Evolutionary conservation across 2,888 invertebrate genomes (phyloP).

Genomic region (Eupithecia exiguata): DNA sequence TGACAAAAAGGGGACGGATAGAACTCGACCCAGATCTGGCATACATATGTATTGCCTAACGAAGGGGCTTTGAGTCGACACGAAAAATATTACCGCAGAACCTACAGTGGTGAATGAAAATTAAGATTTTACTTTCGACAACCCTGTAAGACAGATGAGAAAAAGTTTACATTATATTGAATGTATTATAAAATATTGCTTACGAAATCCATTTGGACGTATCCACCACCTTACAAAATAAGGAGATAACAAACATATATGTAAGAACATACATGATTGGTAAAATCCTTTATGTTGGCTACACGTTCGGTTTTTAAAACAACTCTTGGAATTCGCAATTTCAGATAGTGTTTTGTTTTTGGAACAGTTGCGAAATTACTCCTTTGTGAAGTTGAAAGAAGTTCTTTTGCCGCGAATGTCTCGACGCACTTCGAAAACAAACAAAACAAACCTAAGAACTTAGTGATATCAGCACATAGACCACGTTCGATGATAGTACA

Average conservation of each 20-base stretch:
- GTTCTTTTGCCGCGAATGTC: background rate
- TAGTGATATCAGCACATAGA: background rate
- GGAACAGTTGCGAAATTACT: background rate
- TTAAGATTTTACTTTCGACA: background rate
- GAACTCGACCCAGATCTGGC: slow-evolving; percentile 32
- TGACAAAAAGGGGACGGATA: slow-evolving; percentile 59
- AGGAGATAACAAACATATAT: no score
- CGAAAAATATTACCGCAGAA: background rate
- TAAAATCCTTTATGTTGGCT: no score
- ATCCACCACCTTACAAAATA: no score
- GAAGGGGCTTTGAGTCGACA: slow-evolving; percentile 10
- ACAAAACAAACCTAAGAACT: background rate
- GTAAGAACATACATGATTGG: no score
- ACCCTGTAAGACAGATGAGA: background rate
- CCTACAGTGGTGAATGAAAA: background rate
- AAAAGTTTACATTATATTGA: background rate
- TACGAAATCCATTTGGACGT: no score
- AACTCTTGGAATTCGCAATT: background rate
- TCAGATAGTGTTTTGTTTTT: slow-evolving; percentile 1
- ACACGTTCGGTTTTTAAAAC: background rate
- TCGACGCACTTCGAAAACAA: background rate
- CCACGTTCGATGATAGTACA: background rate
- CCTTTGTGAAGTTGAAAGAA: background rate
- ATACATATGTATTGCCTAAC: slow-evolving; percentile 29
- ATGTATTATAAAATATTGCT: background rate